Evolutionary conservation across 2,888 invertebrate species (phyloP).

Genomic region (Helicoverpa assulta): DNA sequence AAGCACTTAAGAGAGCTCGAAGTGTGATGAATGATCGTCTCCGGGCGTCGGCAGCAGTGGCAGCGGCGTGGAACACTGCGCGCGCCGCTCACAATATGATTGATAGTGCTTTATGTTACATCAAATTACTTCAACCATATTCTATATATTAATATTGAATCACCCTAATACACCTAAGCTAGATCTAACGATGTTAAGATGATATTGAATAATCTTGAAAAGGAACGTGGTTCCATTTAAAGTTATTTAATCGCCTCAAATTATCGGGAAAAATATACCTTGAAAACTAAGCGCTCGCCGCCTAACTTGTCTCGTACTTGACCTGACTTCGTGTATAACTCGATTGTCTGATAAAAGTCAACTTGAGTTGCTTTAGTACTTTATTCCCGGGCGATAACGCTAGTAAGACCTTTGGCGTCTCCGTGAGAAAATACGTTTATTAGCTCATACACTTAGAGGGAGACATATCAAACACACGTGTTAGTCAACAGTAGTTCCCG

Average conservation of each 20-base stretch:
- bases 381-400: slow-evolving; percentile 53
- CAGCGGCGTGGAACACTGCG: slow-evolving; percentile 78
- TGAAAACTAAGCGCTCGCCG: slow-evolving; percentile 18
- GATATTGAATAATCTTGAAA: slow-evolving; percentile 26
- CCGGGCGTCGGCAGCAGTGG: slow-evolving; percentile 62
- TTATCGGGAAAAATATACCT: slow-evolving; percentile 22
- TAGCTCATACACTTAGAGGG: slow-evolving; percentile 39
- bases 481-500: slow-evolving; percentile 20
- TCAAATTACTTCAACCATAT: slow-evolving; percentile 75
- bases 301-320: slow-evolving; percentile 40
- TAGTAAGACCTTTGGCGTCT: slow-evolving; percentile 34
- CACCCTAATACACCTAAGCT: slow-evolving; percentile 36
- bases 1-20: slow-evolving; percentile 86
- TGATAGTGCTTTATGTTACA: slow-evolving; percentile 81
- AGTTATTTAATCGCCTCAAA: slow-evolving; percentile 36
- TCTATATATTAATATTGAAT: slow-evolving; percentile 56
- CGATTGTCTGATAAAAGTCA: slow-evolving; percentile 58
- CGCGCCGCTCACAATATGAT: slow-evolving; percentile 76
- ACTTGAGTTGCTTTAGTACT: slow-evolving; percentile 46
- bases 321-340: slow-evolving; percentile 56
- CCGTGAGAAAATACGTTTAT: slow-evolving; percentile 48
- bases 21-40: slow-evolving; percentile 86
- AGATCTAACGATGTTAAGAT: slow-evolving; percentile 34
- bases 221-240: slow-evolving; percentile 13
- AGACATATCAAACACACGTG: slow-evolving; percentile 36